Evolutionary conservation across 2,888 invertebrate species (phyloP), one percentile per base, ranked within the genome.

Genomic region (Microplitis manilae): DNA sequence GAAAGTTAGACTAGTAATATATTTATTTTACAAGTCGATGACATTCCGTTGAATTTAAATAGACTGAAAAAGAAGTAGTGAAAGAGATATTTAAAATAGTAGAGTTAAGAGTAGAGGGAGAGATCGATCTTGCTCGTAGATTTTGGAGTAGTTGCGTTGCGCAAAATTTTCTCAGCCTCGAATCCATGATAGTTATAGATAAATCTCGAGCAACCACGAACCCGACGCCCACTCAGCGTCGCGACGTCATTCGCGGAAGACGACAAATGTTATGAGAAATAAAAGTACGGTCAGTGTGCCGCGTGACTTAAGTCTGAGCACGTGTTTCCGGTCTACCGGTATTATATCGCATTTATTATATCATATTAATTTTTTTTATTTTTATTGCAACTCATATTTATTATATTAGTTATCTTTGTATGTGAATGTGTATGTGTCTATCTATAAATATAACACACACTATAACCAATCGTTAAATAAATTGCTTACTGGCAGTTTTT

Each of bases 231-330:
- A 77, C 79, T 77, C 77, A 64, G 77, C 75, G 79, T 73, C 79
- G 76, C 72, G 80, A 78, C 80, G 78, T 77, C 65, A 30, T 8
- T 61, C 73, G 75, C 73, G 69, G 69, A 62, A 9, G n/a, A 61
- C 65, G 68, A 73, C 77, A 59, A 73, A 50, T 68, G 75, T 64
- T 73, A 65, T 74, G 71, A 38, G 50, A 50, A 17, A 70, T 50
- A 50, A 50, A 80, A 80, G 82, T 72, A 73, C 75, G 80, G 82
- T 81, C 84, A 86, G 86, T 87, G 73, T 79, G 80, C 81, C 83
- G 82, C 80, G 85, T 82, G 84, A 85, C 85, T 82, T 80, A 81
- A 75, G 68, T 74, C 73, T 76, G 73, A 70, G 77, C 82, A 82
- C 84, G 83, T 84, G 85, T 77, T 84, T 84, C 82, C 83, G 83